Evolutionary conservation across 2,797 vertebrate genomes (phyloP).

Genomic region (Melanotaenia pygmaea): DNA sequence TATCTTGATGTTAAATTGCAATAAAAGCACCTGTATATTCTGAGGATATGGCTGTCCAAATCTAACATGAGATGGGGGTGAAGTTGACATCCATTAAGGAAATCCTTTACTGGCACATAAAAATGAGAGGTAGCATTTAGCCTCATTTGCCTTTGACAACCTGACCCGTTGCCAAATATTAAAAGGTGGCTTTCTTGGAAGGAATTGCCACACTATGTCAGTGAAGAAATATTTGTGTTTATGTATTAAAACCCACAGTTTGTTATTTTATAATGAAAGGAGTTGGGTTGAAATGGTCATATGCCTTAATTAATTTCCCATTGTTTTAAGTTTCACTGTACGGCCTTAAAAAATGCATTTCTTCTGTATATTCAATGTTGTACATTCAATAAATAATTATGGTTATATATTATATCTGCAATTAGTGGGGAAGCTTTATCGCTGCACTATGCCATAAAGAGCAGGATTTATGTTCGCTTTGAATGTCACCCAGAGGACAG

Average conservation of each 20-base stretch:
- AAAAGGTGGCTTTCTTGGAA: slow-evolving; percentile 43
- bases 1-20: slow-evolving; percentile 87
- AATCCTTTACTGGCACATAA: slow-evolving; percentile 88
- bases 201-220: slow-evolving; percentile 40
- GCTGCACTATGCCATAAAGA: slow-evolving; percentile 96
- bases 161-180: slow-evolving; percentile 67
- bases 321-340: slow-evolving; percentile 53
- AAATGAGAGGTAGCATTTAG: slow-evolving; percentile 86
- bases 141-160: slow-evolving; percentile 75
- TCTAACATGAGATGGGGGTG: slow-evolving; percentile 69
- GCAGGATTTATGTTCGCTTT: slow-evolving; percentile 98
- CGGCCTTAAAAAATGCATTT: slow-evolving; percentile 86
- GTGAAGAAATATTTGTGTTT: slow-evolving; percentile 44
- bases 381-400: slow-evolving; percentile 99
- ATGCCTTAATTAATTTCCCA: slow-evolving; percentile 18
- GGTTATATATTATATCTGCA: slow-evolving; percentile 99
- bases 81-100: slow-evolving; percentile 86
- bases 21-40: slow-evolving; percentile 84
- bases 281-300: not conserved
- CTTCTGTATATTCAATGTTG: slow-evolving; percentile 89
- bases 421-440: slow-evolving; percentile 99
- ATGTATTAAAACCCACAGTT: slow-evolving; percentile 29
- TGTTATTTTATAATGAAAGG: not conserved
- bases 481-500: slow-evolving; percentile 99
- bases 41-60: slow-evolving; percentile 76